Evolutionary conservation across 1,140 invertebrate genomes (phyloP), one percentile per base, ranked within the genome.

Genomic region (Drosophila ananassae): DNA sequence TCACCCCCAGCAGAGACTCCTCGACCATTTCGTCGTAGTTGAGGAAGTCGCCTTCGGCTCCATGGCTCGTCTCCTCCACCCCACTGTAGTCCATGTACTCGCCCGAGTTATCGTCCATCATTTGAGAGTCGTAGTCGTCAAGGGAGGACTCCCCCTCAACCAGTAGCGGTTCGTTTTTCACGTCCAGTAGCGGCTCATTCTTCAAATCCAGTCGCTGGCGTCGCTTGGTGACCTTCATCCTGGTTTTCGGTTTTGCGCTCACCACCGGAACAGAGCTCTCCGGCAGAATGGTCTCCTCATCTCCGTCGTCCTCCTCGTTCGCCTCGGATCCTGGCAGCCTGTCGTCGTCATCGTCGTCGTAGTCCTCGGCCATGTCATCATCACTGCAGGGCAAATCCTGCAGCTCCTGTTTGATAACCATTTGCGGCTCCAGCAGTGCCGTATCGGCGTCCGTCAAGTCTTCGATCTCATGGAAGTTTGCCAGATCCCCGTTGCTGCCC

Each of bases 11-110:
- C 3, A 91, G 57, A 1, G 90, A 84, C 53, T 91, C 90, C 48
- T 91, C 90, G 8, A 91, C 89, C 78, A 91, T 82, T 54, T 91
- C 90, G 41, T 91, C 90, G 32, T 91, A 91, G 57, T 84, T 91
- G 2, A 75, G 73, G 10, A 83, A 89, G 37, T 82, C 75, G 47
- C 10, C 54, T 61, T 2, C 59, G 24, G 21, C 60, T 55, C 34
- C 51, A 76, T 51, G 69, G 37, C 55, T 46, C 2, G 68, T 56
- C 22, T 71, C 77, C 8, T 78, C 69, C 21, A 68, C 69, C 22
- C 69, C 77, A 25, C 51, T 54, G 3, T 78, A 82, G 30, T 90
- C 85, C 13, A 61, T 67, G 46, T 80, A 87, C 5, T 87, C 79
- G 2, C 52, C 67, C 0, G 72, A 89, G 28, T 79, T 79, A 37